Evolutionary conservation across 2,888 invertebrate species (phyloP), one percentile per base, ranked within the genome.

Genomic region (Gryllus longicercus): DNA sequence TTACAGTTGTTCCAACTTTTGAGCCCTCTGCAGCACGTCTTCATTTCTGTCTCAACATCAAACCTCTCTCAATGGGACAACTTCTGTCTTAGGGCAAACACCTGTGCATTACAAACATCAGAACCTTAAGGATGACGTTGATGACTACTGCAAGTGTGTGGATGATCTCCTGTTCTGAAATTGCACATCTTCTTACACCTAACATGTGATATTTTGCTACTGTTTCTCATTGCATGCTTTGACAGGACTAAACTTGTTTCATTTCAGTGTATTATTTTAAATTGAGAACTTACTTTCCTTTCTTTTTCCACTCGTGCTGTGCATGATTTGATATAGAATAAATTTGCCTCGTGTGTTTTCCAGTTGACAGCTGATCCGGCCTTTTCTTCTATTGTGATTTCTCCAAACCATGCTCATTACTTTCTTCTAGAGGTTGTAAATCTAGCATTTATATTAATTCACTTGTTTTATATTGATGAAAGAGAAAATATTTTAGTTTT

Each of bases 71-170:
- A 38, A 5, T 38, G 38, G 38, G 38, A 38, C 38, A 38, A 5
- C 1, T 38, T 38, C 38, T 38, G 5, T 38, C 38, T 38, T 25
- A 4, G 8, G 5, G 38, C 38, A 8, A 38, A 38, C 38, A 38
- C 38, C 1, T 38, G 38, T 38, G 38, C 38, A 4, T 38, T 38
- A 38, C 38, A 38, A 38, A 38, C 8, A 38, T 38, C 38, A 38
- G 5, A 8, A 38, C 38, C 8, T 38, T 38, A 38, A 38, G 38
- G 38, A 38, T 8, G 38, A 38, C 38, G 8, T 38, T 38, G 25
- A 38, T 38, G 38, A 38, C 51, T 76, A 51, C 51, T 78, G 78
- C 78, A 78, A 78, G 5, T 21, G 51, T 78, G n/a, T 78, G 51
- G n/a, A 51, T 51, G 78, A 18, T 23, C 50, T 23, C 38, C 49